Percentiles rank a stretch among this genome's conserved stretches.
phyloP scores from a whole-genome alignment of 2,113 vertebrate genomes.

The Myiopsitta monachus region DNA sequence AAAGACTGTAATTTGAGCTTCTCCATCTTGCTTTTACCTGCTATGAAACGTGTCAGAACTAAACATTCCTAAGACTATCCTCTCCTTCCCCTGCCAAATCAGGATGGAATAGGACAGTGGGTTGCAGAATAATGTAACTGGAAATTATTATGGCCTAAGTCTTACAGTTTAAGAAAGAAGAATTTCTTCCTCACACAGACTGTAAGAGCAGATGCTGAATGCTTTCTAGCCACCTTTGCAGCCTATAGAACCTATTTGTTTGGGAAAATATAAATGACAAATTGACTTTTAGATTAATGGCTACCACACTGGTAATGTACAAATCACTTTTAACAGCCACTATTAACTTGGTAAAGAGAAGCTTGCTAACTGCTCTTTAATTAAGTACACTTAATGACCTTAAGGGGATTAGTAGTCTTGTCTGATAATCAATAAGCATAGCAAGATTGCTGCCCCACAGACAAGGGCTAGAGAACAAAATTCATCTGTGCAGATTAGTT shows the following conservation, averaged over 20 bases:
- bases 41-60: neutral
- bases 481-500: slow-evolving; percentile 75
- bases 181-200: neutral
- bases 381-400: slow-evolving; percentile 98
- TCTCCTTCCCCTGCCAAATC: neutral
- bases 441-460: slow-evolving; percentile 79
- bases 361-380: slow-evolving; percentile 95
- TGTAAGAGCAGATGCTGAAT: neutral
- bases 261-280: slow-evolving; percentile 79
- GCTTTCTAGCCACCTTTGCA: neutral
- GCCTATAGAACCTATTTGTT: slow-evolving; percentile 70
- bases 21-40: neutral
- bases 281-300: slow-evolving; percentile 79
- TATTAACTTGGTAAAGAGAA: slow-evolving; percentile 79
- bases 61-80: neutral
- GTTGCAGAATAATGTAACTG: neutral
- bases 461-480: slow-evolving; percentile 70
- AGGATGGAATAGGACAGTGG: neutral
- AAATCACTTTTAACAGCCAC: slow-evolving; percentile 81
- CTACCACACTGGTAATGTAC: slow-evolving; percentile 73
- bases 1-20: neutral
- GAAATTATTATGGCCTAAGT: neutral
- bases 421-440: slow-evolving; percentile 97
- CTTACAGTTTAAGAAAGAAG: neutral
- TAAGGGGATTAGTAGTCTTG: slow-evolving; percentile 94